These are phyloP conservation scores for Plemyria rubiginata DNA, from an alignment of 2,888 invertebrate genomes.

Conservation along the genomic window DNA sequence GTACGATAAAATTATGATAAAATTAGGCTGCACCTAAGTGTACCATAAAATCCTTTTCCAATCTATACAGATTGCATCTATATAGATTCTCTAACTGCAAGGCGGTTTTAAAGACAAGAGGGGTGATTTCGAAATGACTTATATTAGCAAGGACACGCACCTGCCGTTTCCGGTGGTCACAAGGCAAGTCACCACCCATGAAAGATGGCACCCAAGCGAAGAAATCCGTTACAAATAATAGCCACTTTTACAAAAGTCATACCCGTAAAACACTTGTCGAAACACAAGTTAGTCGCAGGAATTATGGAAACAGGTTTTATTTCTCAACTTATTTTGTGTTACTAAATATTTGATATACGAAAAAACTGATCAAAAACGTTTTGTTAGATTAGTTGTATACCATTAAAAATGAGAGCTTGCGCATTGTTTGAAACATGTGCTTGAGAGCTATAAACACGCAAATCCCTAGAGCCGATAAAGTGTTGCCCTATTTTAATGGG, in stretches of 20 bases:
- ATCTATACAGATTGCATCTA: neutral
- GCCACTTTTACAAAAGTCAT: slow-evolving; percentile 21
- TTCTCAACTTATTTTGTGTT: neutral
- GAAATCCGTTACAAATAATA: slow-evolving; percentile 71
- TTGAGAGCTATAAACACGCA: slow-evolving; percentile 59
- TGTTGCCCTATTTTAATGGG: slow-evolving; percentile 26
- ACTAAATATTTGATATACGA: neutral
- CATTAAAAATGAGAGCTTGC: slow-evolving; percentile 29
- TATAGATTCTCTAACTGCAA: neutral
- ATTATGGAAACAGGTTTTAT: neutral
- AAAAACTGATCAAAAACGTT: slow-evolving; percentile 14
- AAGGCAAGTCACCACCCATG: slow-evolving; percentile 53
- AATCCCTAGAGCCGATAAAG: slow-evolving; percentile 49
- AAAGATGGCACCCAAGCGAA: slow-evolving; percentile 70
- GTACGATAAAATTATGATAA: no score
- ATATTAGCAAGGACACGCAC: slow-evolving; percentile 50
- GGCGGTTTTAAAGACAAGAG: slow-evolving; percentile 4
- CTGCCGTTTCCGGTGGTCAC: slow-evolving; percentile 60
- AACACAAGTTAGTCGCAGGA: slow-evolving; percentile 23
- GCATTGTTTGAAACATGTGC: slow-evolving; percentile 50
- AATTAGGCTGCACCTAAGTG: no score
- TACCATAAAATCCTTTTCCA: neutral
- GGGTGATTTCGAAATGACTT: slow-evolving; percentile 34
- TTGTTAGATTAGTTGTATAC: slow-evolving; percentile 41
- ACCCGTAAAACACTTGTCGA: slow-evolving; percentile 25